Evolutionary conservation across 1,140 invertebrate species (phyloP), one percentile per base, ranked within the genome.

Genomic region (Anadara kagoshimensis): DNA sequence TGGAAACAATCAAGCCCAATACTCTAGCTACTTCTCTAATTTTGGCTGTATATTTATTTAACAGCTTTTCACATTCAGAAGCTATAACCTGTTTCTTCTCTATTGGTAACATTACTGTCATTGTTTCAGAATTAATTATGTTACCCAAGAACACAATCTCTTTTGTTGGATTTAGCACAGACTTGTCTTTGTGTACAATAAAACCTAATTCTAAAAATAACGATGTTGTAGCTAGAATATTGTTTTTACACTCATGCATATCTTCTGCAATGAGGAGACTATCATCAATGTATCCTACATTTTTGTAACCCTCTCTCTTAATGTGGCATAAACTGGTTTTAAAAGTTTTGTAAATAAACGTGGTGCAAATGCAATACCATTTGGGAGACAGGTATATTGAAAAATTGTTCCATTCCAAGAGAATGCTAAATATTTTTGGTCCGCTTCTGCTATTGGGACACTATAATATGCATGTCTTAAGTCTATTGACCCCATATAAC

Each of bases 251-350:
- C 41, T 73, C 69, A 29, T 44, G 22, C 29, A 43, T 20, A 22
- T 18, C 69, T 22, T 73, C 54, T n/a, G 56, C 73, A 47, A 47
- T 69, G 0, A 80, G 47, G 26, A 75, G 59, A 43, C 65, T 67
- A 36, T 78, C 76, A 73, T 75, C 76, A n/a, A n/a, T n/a, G n/a
- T n/a, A n/a, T n/a, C n/a, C n/a, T n/a, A n/a, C 51, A 78, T 76
- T 75, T 16, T 65, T 18, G 69, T 70, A 62, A 45, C 76, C 75
- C 36, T 16, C 8, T 8, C 18, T 69, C 75, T 63, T 10, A 80
- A 24, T 61, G 61, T 54, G 7, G 76, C 49, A 71, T 81, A 78
- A 29, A 79, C 65, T 3, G 74, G 67, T 69, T 79, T 77, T 49
- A 68, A 44, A 8, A 79, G 24, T 56, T 77, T 69, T 24, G 74